Percentiles rank a stretch among this genome's conserved stretches.
These are phyloP conservation scores for Tenualosa ilisha DNA, from an alignment of 2,797 vertebrate species.

Conservation along the genomic window DNA sequence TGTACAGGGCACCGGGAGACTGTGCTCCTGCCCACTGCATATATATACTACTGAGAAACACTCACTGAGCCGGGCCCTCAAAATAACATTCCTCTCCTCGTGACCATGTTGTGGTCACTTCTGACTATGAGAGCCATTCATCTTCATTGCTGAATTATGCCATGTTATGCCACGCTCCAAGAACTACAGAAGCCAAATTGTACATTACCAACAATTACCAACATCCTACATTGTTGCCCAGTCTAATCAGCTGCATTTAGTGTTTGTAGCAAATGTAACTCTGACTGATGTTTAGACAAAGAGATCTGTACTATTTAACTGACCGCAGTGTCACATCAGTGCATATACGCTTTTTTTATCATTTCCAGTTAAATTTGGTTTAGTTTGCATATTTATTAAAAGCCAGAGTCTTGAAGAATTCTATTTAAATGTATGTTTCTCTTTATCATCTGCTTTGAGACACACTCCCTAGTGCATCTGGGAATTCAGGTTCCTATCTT, in stretches of 20 bases:
- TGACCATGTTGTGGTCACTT: neutral
- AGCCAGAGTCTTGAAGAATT: neutral
- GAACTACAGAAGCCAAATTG: neutral
- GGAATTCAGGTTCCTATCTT: neutral
- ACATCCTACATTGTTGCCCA: neutral
- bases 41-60: neutral
- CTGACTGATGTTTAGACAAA: neutral
- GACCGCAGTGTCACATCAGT: neutral
- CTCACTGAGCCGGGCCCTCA: neutral
- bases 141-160: neutral
- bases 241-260: neutral
- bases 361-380: neutral
- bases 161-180: neutral
- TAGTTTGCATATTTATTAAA: neutral
- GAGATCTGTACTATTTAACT: neutral
- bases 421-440: neutral
- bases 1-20: neutral
- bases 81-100: conserved; percentile 19
- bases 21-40: neutral
- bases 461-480: neutral
- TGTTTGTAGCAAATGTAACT: neutral
- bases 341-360: neutral
- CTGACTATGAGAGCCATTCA: neutral
- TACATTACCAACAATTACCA: neutral
- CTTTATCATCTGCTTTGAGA: neutral